Evolutionary conservation across 2,888 invertebrate genomes (phyloP).

Genomic region (Chalcosyrphus nemorum): DNA sequence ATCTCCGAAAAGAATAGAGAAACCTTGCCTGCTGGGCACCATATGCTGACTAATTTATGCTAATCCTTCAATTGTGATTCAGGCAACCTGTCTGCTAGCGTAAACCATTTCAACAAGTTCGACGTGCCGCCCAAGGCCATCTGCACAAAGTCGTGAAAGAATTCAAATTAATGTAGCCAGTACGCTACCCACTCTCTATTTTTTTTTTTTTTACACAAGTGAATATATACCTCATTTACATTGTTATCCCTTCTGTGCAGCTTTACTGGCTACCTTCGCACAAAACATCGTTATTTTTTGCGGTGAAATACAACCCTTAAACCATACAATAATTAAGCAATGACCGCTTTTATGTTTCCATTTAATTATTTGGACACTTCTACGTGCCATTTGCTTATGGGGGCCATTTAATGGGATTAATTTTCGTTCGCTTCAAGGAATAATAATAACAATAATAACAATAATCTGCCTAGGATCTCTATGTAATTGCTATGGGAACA

Average conservation of each 20-base stretch:
- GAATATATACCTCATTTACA: constrained; percentile 51
- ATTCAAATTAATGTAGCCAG: constrained; percentile 50
- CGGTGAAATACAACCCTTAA: constrained; percentile 47
- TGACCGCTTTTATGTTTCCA: constrained; percentile 62
- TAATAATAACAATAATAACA: constrained; percentile 48
- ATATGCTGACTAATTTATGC: constrained; percentile 39
- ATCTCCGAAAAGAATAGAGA: background rate
- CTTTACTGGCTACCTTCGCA: constrained; percentile 11
- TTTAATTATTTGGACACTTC: constrained; percentile 67
- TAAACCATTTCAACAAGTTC: constrained; percentile 60
- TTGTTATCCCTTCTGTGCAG: constrained; percentile 45
- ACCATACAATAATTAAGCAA: constrained; percentile 67
- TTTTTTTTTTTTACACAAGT: background rate
- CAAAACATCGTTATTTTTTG: constrained; percentile 10
- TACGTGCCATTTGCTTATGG: constrained; percentile 55
- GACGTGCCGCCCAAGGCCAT: constrained; percentile 9
- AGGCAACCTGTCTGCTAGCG: constrained; percentile 40
- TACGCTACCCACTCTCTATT: constrained; percentile 4
- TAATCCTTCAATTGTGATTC: constrained; percentile 49
- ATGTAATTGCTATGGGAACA: constrained; percentile 27
- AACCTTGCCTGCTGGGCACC: background rate
- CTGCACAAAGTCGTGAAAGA: constrained; percentile 38
- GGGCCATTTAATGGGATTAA: constrained; percentile 63
- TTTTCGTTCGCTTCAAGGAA: constrained; percentile 45
- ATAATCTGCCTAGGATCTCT: constrained; percentile 32